These are phyloP conservation scores for Clarias macrocephalus DNA, from an alignment of 2,113 vertebrate species.

Conservation along the genomic window DNA sequence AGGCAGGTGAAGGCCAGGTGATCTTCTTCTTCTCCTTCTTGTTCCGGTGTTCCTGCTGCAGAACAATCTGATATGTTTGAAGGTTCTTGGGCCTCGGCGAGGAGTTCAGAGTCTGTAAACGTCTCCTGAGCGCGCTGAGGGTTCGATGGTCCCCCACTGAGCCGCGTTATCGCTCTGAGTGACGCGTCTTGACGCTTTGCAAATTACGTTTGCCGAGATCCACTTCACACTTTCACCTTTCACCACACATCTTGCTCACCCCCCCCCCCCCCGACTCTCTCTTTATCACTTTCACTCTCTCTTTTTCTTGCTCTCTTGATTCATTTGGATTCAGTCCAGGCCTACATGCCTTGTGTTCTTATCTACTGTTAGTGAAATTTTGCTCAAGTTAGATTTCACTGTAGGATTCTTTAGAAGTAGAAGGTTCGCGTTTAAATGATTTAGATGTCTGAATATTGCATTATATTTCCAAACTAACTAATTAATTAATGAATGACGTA, in stretches of 20 bases:
- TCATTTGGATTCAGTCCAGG: neutral
- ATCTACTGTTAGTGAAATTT: neutral
- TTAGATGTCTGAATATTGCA: neutral
- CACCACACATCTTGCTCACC: neutral
- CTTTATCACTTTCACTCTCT: neutral
- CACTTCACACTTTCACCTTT: slow-evolving; percentile 20
- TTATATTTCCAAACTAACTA: neutral
- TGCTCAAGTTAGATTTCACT: neutral
- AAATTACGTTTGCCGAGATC: neutral
- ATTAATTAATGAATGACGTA: neutral
- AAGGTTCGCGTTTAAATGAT: neutral
- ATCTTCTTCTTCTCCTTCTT: neutral
- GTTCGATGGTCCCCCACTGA: neutral
- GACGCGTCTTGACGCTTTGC: neutral
- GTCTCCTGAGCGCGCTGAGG: neutral
- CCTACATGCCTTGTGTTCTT: neutral
- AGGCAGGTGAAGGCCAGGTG: neutral
- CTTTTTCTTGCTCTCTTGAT: neutral
- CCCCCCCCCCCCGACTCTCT: neutral
- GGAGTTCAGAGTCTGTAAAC: neutral
- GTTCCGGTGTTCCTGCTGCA: neutral
- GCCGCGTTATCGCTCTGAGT: neutral
- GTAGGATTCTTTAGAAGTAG: neutral
- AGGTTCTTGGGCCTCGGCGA: neutral
- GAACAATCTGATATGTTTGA: neutral